A percentile compares a stretch with the other conserved stretches of the same genome.
These are phyloP conservation scores for Indri indri DNA, from an alignment of 2,113 vertebrate species.

Conservation along the genomic window DNA sequence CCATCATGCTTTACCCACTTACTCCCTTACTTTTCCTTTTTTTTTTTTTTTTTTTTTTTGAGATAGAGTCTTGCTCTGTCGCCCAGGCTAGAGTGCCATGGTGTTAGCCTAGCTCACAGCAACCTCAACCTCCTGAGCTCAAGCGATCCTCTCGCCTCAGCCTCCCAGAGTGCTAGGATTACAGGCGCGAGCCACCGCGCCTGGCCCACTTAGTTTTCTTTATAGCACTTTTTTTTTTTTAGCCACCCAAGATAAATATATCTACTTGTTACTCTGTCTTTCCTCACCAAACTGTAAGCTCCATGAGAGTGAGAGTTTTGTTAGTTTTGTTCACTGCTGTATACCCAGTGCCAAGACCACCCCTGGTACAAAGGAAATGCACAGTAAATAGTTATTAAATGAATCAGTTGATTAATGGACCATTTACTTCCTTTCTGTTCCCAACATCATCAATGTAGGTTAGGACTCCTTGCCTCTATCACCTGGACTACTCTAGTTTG, in stretches of 20 bases:
- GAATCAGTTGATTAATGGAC: background rate
- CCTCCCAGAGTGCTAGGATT: too few relatives aligned
- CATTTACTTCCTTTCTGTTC: background rate
- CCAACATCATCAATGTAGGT: background rate
- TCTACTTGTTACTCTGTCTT: background rate
- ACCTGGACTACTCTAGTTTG: background rate
- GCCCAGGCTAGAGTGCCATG: too few relatives aligned
- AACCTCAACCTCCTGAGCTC: too few relatives aligned
- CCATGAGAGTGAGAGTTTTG: background rate
- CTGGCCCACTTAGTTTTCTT: background rate
- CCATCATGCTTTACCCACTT: background rate
- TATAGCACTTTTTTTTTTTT: background rate
- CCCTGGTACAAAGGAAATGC: background rate
- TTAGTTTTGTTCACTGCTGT: background rate
- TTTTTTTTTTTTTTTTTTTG: background rate
- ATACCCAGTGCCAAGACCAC: background rate
- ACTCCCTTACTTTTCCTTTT: background rate
- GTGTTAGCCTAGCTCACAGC: too few relatives aligned
- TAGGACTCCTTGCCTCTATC: background rate
- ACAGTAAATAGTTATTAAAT: background rate
- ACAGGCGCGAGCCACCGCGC: too few relatives aligned
- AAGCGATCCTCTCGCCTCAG: too few relatives aligned
- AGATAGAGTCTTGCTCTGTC: too few relatives aligned
- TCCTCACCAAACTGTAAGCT: background rate
- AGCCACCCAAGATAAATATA: background rate